Evolutionary conservation across 2,797 vertebrate species (phyloP), one percentile per base, ranked within the genome.

Genomic region (Pseudomugil tenellus): DNA sequence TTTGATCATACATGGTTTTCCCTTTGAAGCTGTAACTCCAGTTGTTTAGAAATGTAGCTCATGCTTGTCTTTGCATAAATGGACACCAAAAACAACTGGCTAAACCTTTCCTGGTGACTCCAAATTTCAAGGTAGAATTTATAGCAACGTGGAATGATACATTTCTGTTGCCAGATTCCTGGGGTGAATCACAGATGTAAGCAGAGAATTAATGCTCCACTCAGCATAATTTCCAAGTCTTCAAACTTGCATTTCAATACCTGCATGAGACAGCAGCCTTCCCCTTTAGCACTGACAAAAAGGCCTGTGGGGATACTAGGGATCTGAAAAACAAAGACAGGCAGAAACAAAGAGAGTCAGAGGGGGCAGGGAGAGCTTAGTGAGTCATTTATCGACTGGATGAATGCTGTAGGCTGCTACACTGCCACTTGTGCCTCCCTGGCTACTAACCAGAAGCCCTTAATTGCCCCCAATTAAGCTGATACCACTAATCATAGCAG

Each of bases 181-280:
- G 65, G 67, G 41, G 60, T 58, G 71, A 80, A 63, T 39, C 41
- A 35, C 39, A 69, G 54, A 73, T 77, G 66, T 60, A 70, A 74
- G 56, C 39, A n/a, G 43, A 46, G 19, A 46, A 46, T 49, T 48
- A 23, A 34, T 58, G 25, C 19, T 76, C 41, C 29, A 63, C 58
- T 76, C 55, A 60, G 35, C 39, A 54, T 28, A 35, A 39, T 25
- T 67, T 67, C 71, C 52, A 76, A 83, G 51, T 51, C n/a, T 39
- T 49, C 11, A 70, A 72, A 68, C 59, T 58, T 76, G 64, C 55
- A 23, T 72, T 48, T 75, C 53, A 60, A 89, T 94, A 98, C 97
- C 96, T 98, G 97, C 95, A 97, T 95, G 77, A 98, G 94, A 70
- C 97, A 98, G 91, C 97, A 98, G 83, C 97, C 97, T 83, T 98